These are phyloP conservation scores for Drepana arcuata DNA, from an alignment of 1,140 invertebrate species.

Conservation along the genomic window DNA sequence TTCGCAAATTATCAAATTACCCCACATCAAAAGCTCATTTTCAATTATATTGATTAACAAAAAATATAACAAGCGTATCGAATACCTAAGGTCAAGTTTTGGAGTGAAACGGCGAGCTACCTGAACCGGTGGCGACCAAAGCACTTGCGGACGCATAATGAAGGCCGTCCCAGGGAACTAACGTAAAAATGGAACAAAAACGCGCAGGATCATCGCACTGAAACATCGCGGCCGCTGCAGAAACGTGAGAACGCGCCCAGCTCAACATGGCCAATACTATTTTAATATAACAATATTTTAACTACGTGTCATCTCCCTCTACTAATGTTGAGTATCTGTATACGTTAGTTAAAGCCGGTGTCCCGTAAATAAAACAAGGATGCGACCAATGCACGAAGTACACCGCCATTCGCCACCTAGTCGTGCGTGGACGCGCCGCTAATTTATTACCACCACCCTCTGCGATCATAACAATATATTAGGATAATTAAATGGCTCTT, in stretches of 20 bases:
- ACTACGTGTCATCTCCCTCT: too few relatives aligned
- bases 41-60: slow-evolving; percentile 43
- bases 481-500: slow-evolving; percentile 71
- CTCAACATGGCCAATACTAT: too few relatives aligned
- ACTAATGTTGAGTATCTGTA: too few relatives aligned
- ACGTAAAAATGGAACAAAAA: slow-evolving; percentile 60
- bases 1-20: slow-evolving; percentile 54
- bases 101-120: slow-evolving; percentile 53
- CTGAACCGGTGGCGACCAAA: slow-evolving; percentile 52
- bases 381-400: slow-evolving; percentile 6
- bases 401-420: slow-evolving; percentile 41
- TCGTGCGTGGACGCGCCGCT: slow-evolving; percentile 19
- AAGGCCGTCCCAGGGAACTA: slow-evolving; percentile 55
- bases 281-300: too few relatives aligned
- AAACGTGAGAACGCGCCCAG: slow-evolving; percentile 36
- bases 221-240: slow-evolving; percentile 34
- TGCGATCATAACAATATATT: slow-evolving; percentile 67
- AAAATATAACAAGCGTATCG: slow-evolving; percentile 52
- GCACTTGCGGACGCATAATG: slow-evolving; percentile 58
- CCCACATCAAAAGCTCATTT: slow-evolving; percentile 46
- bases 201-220: slow-evolving; percentile 53
- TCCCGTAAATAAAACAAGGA: slow-evolving; percentile 1
- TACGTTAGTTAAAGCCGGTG: slow-evolving; percentile 1
- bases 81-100: slow-evolving; percentile 63
- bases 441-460: slow-evolving; percentile 38